Base-by-base conservation (phyloP, 2,113 vertebrate species). In the Hystrix cristata region DNA sequence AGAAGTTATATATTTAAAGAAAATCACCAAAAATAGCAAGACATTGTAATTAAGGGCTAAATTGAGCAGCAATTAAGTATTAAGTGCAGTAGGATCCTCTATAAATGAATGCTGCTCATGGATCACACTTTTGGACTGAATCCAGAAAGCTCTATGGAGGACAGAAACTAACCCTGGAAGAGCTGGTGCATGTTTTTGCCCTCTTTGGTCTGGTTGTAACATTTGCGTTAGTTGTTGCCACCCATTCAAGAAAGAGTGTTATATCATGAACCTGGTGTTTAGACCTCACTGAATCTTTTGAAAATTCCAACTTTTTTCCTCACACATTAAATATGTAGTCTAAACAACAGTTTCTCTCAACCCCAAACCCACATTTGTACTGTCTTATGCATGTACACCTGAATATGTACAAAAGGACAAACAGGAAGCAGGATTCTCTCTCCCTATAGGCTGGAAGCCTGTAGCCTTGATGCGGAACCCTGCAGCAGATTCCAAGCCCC, bases 11-110 rank as follows among this genome's bases (percentile, higher is more conserved):
- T 38, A 62, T 95, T 80, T 93, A 90, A 95, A 71, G 57, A 94
- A 86, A 85, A 11, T 14, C 71, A 97, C 69, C n/a, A 48, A 95
- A 96, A 92, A 76, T 87, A 87, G 23, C 60, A 96, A 92, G 57
- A 80, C 25, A 5, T 34, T 86, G 12, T 69, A 78, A 60, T 76
- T 51, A 84, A 67, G 65, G 65, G 34, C 53, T 31, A 64, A 72
- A 21, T 3, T 19, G 62, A 53, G 1, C n/a, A 92, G 25, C 12
- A 27, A 19, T 21, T 13, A 4, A 43, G 11, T 29, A 67, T 62
- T n/a, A 79, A 65, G 34, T n/a, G 19, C 27, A 51, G 4, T 27
- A 57, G 57, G 8, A 14, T 85, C 34, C 71, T 91, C 74, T 69
- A 3, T 12, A 27, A 78, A 81, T 27, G 29, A 74, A 16, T 1